phyloP scores from a whole-genome alignment of 2,888 invertebrate genomes.

The Tiliacea aurago region DNA sequence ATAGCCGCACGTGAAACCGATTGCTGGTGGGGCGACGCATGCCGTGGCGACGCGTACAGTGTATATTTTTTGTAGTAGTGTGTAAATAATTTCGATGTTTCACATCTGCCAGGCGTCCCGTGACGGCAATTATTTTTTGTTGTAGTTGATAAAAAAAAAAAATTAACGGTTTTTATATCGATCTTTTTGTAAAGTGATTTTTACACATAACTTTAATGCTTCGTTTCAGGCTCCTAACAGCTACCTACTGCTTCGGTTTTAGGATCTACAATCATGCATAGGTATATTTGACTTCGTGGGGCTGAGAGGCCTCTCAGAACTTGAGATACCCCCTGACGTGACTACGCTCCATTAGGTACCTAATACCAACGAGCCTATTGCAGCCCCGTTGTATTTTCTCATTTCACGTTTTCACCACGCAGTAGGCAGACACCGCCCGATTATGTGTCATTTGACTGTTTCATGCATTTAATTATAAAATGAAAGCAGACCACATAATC shows the following conservation, averaged over 20 bases:
- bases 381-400: background rate
- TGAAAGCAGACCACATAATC: slow-evolving; percentile 8
- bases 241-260: background rate
- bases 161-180: too few relatives aligned
- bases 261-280: too few relatives aligned
- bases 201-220: background rate
- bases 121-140: too few relatives aligned
- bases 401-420: background rate
- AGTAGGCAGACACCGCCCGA: slow-evolving; percentile 13
- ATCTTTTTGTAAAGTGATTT: too few relatives aligned
- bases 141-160: too few relatives aligned
- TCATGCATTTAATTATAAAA: background rate
- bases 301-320: background rate
- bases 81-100: too few relatives aligned
- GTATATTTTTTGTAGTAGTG: too few relatives aligned
- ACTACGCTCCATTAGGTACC: background rate
- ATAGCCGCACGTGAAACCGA: too few relatives aligned
- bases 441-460: slow-evolving; percentile 9
- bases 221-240: background rate
- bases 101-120: too few relatives aligned
- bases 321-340: background rate
- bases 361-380: background rate
- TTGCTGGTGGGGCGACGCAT: too few relatives aligned
- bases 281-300: background rate
- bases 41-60: too few relatives aligned